These are phyloP conservation scores for Tragopan temminckii DNA, from an alignment of 2,797 vertebrate species.

Conservation along the genomic window DNA sequence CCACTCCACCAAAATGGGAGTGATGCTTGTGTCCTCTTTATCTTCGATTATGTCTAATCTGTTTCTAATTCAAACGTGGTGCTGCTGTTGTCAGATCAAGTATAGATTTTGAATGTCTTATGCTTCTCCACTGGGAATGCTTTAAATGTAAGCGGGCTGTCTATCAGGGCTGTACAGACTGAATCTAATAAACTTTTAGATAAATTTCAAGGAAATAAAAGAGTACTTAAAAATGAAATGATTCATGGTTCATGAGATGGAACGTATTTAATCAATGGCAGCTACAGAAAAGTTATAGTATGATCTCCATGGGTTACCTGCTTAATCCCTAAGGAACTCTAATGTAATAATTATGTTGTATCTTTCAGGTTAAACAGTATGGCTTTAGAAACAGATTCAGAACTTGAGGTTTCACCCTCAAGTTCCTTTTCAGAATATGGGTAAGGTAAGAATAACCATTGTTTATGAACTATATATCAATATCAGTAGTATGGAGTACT, in stretches of 20 bases:
- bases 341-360: conserved; percentile 59
- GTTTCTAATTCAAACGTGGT: conserved; percentile 82
- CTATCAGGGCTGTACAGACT: conserved; percentile 59
- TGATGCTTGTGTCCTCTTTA: conserved; percentile 83
- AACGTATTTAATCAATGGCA: conserved; percentile 74
- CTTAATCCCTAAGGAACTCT: conserved; percentile 44
- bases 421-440: conserved; percentile 84
- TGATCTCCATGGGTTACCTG: conserved; percentile 44
- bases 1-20: conserved; percentile 86
- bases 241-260: conserved; percentile 87
- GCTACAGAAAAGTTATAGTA: conserved; percentile 62
- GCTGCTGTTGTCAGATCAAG: conserved; percentile 84
- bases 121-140: conserved; percentile 76
- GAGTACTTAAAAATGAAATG: conserved; percentile 88
- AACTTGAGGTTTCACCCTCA: conserved; percentile 84
- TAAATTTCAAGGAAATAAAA: conserved; percentile 80
- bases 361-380: conserved; percentile 86
- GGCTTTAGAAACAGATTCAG: conserved; percentile 87
- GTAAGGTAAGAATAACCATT: conserved; percentile 73
- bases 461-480: conserved; percentile 15
- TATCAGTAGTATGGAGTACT: conserved; percentile 33
- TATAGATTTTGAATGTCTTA: conserved; percentile 84
- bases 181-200: conserved; percentile 80
- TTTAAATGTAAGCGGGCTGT: conserved; percentile 67
- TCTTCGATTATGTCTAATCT: conserved; percentile 87